Evolutionary conservation across 2,888 invertebrate species (phyloP).

Genomic region (Agonopterix subpropinquella): DNA sequence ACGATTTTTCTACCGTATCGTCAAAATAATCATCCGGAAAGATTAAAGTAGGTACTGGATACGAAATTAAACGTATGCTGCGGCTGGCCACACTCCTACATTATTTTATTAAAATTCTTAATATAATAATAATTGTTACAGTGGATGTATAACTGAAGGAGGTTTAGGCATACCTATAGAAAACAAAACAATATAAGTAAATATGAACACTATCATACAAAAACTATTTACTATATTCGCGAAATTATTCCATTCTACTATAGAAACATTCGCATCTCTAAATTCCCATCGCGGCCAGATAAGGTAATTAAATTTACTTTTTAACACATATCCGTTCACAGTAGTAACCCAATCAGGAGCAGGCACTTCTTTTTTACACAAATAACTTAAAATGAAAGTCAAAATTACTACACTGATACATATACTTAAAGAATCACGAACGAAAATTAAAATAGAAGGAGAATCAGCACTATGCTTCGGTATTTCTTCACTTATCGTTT

Average conservation of each 20-base stretch:
- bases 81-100: no score
- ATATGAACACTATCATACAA: background rate
- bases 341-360: background rate
- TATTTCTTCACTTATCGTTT: constrained; percentile 19
- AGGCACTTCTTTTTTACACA: background rate
- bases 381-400: constrained; percentile 19
- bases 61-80: no score
- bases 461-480: constrained; percentile 23
- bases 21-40: no score
- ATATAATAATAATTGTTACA: no score
- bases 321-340: constrained; percentile 13
- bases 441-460: constrained; percentile 34
- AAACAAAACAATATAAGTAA: background rate
- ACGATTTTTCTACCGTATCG: no score
- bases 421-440: constrained; percentile 28
- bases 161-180: background rate
- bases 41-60: no score
- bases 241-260: constrained; percentile 27
- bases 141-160: background rate
- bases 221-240: constrained; percentile 26
- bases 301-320: constrained; percentile 17
- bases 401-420: constrained; percentile 21
- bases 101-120: no score
- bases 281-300: constrained; percentile 14
- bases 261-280: constrained; percentile 15